Percentiles rank a stretch among this genome's conserved stretches.
Evolutionary conservation across 2,797 vertebrate genomes (phyloP).

Genomic region (Melanogrammus aeglefinus): DNA sequence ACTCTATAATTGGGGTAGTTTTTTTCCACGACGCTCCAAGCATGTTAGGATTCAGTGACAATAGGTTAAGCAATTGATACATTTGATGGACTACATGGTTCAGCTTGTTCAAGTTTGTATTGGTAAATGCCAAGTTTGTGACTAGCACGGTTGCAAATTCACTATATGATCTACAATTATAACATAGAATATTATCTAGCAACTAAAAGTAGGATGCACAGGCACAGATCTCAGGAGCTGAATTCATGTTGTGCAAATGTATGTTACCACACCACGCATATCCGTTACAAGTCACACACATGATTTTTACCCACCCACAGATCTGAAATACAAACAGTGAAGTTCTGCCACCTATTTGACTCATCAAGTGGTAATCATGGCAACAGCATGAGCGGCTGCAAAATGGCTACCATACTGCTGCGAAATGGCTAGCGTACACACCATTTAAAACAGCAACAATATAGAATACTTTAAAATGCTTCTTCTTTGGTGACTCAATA

Average conservation of each 20-base stretch:
- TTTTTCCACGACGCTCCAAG: too few relatives aligned
- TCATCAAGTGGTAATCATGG: not conserved
- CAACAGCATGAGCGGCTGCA: not conserved
- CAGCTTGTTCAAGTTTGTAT: not conserved
- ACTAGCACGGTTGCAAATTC: not conserved
- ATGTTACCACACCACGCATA: not conserved
- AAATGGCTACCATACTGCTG: not conserved
- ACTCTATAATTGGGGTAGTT: too few relatives aligned
- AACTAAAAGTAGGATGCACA: not conserved
- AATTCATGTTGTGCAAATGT: not conserved
- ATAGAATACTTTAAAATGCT: not conserved
- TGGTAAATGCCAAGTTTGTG: not conserved
- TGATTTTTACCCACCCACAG: constrained; percentile 9
- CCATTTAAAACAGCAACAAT: not conserved
- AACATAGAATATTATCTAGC: not conserved
- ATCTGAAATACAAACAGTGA: not conserved
- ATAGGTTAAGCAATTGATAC: too few relatives aligned
- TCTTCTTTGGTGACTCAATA: not conserved
- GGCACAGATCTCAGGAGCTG: not conserved
- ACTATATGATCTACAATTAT: not conserved
- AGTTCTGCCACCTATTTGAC: not conserved
- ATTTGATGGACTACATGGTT: not conserved
- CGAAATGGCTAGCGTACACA: too few relatives aligned
- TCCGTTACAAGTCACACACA: not conserved
- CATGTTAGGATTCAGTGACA: too few relatives aligned